phyloP scores from a whole-genome alignment of 2,797 vertebrate species.

The Schizothorax lantsangensis region DNA sequence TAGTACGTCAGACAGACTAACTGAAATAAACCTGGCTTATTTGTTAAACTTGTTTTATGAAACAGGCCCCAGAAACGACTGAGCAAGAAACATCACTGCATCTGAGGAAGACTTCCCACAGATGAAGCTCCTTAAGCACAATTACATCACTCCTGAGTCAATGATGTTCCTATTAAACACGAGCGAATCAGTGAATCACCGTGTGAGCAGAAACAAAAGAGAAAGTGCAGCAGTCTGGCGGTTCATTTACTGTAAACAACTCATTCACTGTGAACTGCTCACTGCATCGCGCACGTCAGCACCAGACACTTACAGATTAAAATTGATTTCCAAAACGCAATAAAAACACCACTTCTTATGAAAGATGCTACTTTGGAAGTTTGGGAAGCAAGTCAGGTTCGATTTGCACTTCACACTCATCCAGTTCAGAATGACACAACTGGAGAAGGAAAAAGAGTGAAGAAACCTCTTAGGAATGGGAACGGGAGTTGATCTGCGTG shows the following conservation, averaged over 20 bases:
- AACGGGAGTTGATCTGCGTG: background rate
- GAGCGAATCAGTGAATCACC: background rate
- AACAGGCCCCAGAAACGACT: background rate
- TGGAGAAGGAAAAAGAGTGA: background rate
- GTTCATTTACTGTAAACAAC: background rate
- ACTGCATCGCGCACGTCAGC: background rate
- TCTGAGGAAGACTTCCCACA: background rate
- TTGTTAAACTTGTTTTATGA: background rate
- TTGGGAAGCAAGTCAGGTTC: background rate
- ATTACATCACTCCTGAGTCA: conserved; percentile 4
- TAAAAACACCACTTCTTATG: background rate
- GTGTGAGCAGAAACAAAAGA: conserved; percentile 1
- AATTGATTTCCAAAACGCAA: conserved; percentile 1
- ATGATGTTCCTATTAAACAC: background rate
- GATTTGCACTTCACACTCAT: no score
- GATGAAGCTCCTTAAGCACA: conserved; percentile 1
- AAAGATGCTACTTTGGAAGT: background rate
- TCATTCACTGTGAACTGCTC: background rate
- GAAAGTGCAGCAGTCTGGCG: background rate
- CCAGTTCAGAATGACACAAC: background rate
- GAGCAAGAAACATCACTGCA: background rate
- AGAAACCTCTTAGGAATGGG: background rate
- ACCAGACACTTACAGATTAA: background rate
- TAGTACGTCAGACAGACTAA: no score
- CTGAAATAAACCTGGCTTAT: background rate